Base-by-base conservation (phyloP, 1,140 invertebrate genomes). In the Antheraea mylitta region DNA sequence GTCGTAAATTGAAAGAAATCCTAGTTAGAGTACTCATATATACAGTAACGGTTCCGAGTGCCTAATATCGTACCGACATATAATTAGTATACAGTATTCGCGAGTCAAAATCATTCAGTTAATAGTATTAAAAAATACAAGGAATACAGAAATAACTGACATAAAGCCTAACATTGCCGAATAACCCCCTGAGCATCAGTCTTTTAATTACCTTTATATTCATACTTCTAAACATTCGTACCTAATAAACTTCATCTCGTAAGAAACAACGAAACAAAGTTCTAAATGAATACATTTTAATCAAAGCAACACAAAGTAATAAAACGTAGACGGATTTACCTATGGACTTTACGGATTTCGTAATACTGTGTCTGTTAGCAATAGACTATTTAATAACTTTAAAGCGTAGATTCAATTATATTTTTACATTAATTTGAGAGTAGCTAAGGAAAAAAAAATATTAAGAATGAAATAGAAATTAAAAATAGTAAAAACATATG, bases 211-310 rank as follows among this genome's bases (percentile, higher is more conserved):
- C 45, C 9, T 53, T 53, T 53, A 53, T n/a, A 53, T 53, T n/a
- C 45, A 53, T 19, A 19, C 59, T 30, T 22, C 59, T 22, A 60
- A 60, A 60, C 18, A 22, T 30, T 60, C 22, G 59, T 60, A 60
- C 45, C 45, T 53, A 53, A 53, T 53, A 53, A 53, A 53, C 45
- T 9, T 42, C 38, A 7, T 42, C 38, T 78, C 68, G 72, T 73
- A 73, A 61, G 64, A 60, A 66, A 53, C 69, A 72, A 66, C 66
- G 64, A 73, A 74, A 75, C 68, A 73, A 64, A 72, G 68, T 70
- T 69, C 69, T 75, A 78, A 77, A 77, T 77, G 66, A 48, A 63
- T 9, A 37, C 61, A 63, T 63, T 37, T 63, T 63, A 63, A 63
- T 63, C 61, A 63, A 63, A 63, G 61, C 3, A 22, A 63, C 61